Percentiles rank a stretch among this genome's conserved stretches.
These are phyloP conservation scores for Liparis tanakae DNA, from an alignment of 2,797 vertebrate genomes.

Conservation along the genomic window DNA sequence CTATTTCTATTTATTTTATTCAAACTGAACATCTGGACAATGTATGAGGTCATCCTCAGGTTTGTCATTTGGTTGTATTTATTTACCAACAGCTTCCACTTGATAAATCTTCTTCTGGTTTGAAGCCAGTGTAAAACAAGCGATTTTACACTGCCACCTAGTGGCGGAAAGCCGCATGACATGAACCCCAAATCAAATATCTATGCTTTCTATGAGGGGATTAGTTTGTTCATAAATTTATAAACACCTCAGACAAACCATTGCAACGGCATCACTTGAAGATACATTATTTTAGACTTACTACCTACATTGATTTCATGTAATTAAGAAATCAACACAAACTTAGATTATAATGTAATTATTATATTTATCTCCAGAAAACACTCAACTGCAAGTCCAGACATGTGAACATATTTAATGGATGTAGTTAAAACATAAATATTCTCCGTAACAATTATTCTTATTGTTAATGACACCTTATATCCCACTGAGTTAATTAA, in stretches of 20 bases:
- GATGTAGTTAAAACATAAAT: background rate
- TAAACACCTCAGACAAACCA: background rate
- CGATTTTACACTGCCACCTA: slow-evolving; percentile 62
- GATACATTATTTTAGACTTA: background rate
- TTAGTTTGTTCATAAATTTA: background rate
- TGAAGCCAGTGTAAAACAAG: slow-evolving; percentile 7
- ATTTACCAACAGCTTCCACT: background rate
- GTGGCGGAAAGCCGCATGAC: slow-evolving; percentile 30
- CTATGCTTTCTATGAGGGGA: too few species aligned
- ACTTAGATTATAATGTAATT: background rate
- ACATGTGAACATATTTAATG: background rate
- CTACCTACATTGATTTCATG: background rate
- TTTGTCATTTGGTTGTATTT: slow-evolving; percentile 17
- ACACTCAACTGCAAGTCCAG: background rate
- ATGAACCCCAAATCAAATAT: background rate
- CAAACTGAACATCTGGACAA: slow-evolving; percentile 16
- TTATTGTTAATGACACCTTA: background rate
- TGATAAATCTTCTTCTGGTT: background rate
- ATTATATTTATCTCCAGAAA: background rate
- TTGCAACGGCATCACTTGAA: background rate
- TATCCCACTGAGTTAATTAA: background rate
- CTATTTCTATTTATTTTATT: slow-evolving; percentile 34
- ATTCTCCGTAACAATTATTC: background rate
- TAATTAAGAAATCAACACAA: background rate
- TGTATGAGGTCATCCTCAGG: background rate